Evolutionary conservation across 2,113 vertebrate species (phyloP).

Genomic region (Hyla sarda): DNA sequence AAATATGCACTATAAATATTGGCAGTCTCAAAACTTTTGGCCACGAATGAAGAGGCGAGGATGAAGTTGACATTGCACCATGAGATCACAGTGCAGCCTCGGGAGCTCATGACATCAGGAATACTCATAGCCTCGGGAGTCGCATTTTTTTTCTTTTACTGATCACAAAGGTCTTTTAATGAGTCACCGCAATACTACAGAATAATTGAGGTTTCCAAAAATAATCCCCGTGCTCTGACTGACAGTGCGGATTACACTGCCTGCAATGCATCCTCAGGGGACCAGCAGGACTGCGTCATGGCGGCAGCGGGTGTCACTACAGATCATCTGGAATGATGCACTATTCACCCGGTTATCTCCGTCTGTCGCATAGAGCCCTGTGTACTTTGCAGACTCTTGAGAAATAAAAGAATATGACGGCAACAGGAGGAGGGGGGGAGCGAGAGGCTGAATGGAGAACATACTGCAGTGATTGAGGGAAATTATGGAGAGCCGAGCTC

Average conservation of each 20-base stretch:
- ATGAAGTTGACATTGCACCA: neutral
- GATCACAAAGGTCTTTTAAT: neutral
- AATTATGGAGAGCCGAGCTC: slow-evolving; percentile 15
- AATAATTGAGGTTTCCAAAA: slow-evolving; percentile 11
- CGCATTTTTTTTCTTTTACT: neutral
- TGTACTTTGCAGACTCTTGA: slow-evolving; percentile 8
- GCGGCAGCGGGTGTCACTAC: slow-evolving; percentile 21
- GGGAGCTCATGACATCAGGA: neutral
- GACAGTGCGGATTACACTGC: neutral
- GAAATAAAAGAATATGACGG: neutral
- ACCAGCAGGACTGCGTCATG: neutral
- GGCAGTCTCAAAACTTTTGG: too few relatives aligned
- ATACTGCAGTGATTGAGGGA: neutral
- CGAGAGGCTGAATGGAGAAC: neutral
- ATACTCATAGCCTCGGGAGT: neutral
- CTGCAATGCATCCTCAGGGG: neutral
- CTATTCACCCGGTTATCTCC: neutral
- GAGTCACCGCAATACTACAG: neutral
- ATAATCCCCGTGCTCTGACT: neutral
- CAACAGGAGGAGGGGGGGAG: neutral
- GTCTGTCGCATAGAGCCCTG: neutral
- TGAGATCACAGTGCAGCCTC: neutral
- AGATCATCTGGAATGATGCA: slow-evolving; percentile 27
- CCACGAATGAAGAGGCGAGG: too few relatives aligned
- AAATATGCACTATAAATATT: too few relatives aligned